phyloP scores from a whole-genome alignment of 2,888 invertebrate species.

The Hirudinaria manillensis region DNA sequence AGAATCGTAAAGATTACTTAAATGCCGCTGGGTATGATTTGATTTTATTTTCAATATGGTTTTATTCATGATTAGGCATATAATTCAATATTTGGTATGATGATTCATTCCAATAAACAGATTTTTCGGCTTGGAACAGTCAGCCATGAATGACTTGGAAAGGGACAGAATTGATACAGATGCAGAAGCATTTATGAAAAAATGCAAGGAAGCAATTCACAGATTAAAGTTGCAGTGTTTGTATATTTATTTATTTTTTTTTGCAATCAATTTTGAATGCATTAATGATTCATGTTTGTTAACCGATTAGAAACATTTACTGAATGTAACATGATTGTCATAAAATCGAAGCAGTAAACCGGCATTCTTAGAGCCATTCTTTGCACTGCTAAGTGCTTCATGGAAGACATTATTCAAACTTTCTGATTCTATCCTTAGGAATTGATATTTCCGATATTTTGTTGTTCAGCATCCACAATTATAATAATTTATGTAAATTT shows the following conservation, averaged over 20 bases:
- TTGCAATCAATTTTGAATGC: too few relatives aligned
- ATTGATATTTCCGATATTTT: not conserved
- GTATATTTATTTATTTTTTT: too few relatives aligned
- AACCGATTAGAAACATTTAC: not conserved
- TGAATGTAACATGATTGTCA: not conserved
- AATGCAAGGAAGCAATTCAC: slow-evolving; percentile 70
- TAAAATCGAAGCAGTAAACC: too few relatives aligned
- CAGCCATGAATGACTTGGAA: slow-evolving; percentile 74
- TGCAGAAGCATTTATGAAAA: slow-evolving; percentile 75
- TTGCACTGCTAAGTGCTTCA: too few relatives aligned
- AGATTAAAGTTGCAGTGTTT: slow-evolving; percentile 66
- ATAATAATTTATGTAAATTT: not conserved
- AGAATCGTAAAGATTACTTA: slow-evolving; percentile 78
- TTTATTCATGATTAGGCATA: not conserved
- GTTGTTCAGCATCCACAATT: not conserved
- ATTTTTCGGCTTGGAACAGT: slow-evolving; percentile 54
- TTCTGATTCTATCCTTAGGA: not conserved
- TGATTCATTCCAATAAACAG: not conserved
- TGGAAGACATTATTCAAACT: not conserved
- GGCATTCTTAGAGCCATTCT: too few relatives aligned
- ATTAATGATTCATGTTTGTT: too few relatives aligned
- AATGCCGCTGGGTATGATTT: slow-evolving; percentile 57
- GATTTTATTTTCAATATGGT: slow-evolving; percentile 20
- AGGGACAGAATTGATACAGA: slow-evolving; percentile 79
- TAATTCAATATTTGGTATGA: too few relatives aligned